Evolutionary conservation across 53 echinoderm and acorn worm genomes (phyloP).

Genomic region (Actinopyga echinites): DNA sequence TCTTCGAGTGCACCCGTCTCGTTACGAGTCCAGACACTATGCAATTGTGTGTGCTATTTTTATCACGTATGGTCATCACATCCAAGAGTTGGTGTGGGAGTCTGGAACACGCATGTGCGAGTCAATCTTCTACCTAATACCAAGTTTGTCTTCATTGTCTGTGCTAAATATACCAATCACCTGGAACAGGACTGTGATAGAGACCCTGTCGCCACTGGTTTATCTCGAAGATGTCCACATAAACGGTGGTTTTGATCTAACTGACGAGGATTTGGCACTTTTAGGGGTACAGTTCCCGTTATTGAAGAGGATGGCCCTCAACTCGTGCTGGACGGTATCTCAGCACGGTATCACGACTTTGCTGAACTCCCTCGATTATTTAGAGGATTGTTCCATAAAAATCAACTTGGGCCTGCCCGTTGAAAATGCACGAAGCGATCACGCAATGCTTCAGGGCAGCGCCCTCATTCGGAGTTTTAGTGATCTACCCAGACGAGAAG

Average conservation of each 20-base stretch:
- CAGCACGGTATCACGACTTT: constrained; percentile 69
- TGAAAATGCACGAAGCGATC: constrained; percentile 78
- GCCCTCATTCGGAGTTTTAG: constrained; percentile 64
- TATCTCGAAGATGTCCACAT: constrained; percentile 77
- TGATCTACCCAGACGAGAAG: constrained; percentile 51
- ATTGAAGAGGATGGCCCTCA: constrained; percentile 67
- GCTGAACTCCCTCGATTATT: constrained; percentile 49
- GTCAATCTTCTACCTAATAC: constrained; percentile 75
- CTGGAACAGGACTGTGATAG: constrained; percentile 85
- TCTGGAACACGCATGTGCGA: constrained; percentile 84
- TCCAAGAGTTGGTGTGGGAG: constrained; percentile 81
- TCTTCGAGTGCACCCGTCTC: constrained; percentile 57
- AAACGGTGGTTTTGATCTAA: constrained; percentile 86
- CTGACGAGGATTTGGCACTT: constrained; percentile 71
- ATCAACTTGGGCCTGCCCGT: constrained; percentile 83
- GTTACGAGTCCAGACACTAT: constrained; percentile 54
- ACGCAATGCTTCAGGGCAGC: constrained; percentile 85
- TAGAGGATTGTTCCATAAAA: constrained; percentile 75
- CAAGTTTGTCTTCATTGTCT: constrained; percentile 68
- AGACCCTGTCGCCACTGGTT: constrained; percentile 67
- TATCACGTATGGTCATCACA: constrained; percentile 70
- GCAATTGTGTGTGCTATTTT: constrained; percentile 68
- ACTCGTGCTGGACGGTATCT: constrained; percentile 87
- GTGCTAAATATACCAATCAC: constrained; percentile 79
- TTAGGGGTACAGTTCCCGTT: constrained; percentile 70